Evolutionary conservation across 2,797 vertebrate genomes (phyloP).

Genomic region (Sebastes dallii): DNA sequence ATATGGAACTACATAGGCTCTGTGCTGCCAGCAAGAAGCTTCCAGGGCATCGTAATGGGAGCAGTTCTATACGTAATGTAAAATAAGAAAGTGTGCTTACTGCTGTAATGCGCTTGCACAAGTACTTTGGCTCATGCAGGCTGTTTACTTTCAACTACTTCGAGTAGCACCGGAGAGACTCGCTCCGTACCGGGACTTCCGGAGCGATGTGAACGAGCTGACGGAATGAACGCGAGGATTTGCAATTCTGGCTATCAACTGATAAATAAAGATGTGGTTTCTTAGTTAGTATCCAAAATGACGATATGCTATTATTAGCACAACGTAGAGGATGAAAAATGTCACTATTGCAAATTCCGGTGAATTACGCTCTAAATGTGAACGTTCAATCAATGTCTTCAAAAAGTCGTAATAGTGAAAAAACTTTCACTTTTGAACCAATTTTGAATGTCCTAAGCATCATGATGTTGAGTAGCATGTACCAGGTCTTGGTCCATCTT

Average conservation of each 20-base stretch:
- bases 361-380: background rate
- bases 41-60: background rate
- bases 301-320: background rate
- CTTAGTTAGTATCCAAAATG: background rate
- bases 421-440: background rate
- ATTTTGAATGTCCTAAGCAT: background rate
- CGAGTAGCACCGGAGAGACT: too few relatives aligned
- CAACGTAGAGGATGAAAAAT: background rate
- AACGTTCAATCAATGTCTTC: background rate
- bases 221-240: too few relatives aligned
- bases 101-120: too few relatives aligned
- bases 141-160: too few relatives aligned
- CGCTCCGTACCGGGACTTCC: too few relatives aligned
- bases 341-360: background rate
- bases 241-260: background rate
- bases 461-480: constrained; percentile 10
- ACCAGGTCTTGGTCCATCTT: constrained; percentile 74
- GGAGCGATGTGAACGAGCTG: too few relatives aligned
- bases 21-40: background rate
- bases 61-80: background rate
- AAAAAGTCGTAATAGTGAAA: background rate
- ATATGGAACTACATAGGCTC: background rate
- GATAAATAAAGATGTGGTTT: background rate
- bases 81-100: too few relatives aligned
- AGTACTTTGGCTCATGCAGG: too few relatives aligned